Base-by-base conservation (phyloP, 2,888 invertebrate genomes). In the Harpalus rufipes region DNA sequence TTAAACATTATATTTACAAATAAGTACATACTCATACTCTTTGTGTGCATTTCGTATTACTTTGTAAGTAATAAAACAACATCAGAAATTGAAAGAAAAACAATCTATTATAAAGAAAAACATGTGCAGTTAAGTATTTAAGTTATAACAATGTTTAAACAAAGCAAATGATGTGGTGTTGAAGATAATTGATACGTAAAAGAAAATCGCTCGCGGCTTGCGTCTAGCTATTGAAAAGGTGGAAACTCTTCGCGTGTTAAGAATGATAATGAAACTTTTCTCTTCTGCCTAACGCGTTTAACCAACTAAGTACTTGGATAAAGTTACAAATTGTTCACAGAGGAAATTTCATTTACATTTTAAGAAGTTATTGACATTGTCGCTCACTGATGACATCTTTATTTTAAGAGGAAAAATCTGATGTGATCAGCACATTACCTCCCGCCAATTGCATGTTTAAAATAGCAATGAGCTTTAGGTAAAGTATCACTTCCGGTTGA, bases 61-160 rank as follows among this genome's bases (percentile, higher is more conserved):
- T 56, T 10, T 56, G n/a, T 51, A 51, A 51, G 10, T 10, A 51
- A 51, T 51, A 10, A 16, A 59, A 59, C 58, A 16, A 59, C 59
- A 59, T 59, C 3, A 59, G 4, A 12, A 51, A 51, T 14, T 59
- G 6, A 6, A 16, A 59, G 16, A 59, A 59, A 59, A 59, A 59
- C 59, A 59, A 59, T 16, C 32, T 32, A 14, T 12, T 6, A 12
- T 63, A 10, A 63, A 21, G 68, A 14, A 68, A 63, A 68, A 32
- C 32, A 32, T 68, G 32, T 68, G 12, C 68, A 39, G 25, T 68
- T 59, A 59, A 68, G 68, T 32, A n/a, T 25, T 14, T 68, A 21
- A 41, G n/a, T 14, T 68, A 32, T 68, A 32, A 21, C 12, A 32
- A 39, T 39, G 39, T 39, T 68, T 59, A 59, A 59, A 59, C 59